Base-by-base conservation (phyloP, 1,140 invertebrate species). In the Eumeta japonica region DNA sequence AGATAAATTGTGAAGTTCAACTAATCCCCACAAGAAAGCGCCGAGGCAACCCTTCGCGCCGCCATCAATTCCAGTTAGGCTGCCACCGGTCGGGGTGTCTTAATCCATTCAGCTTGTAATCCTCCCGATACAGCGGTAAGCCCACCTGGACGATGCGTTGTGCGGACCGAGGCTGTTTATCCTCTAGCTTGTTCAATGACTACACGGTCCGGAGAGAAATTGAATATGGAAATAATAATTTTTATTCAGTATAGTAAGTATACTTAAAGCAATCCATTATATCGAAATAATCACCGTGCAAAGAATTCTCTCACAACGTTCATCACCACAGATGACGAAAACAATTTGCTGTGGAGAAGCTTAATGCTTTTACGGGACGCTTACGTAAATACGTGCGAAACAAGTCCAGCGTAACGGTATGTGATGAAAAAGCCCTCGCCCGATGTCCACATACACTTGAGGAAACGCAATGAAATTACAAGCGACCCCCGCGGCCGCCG, bases 391-490 rank as follows among this genome's bases (percentile, higher is more conserved):
- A n/a, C n/a, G n/a, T n/a, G n/a, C n/a, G n/a, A n/a, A 46, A 50
- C 55, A 60, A 24, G 5, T 51, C 62, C 43, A 62, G 59, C 67
- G 63, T 61, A 61, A 68, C 56, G 64, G 67, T 67, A 72, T 72
- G 67, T 55, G 63, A 67, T 70, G 65, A 72, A 72, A 72, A 70
- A 70, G 59, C 56, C 57, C 55, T 55, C 47, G 28, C 12, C 28
- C 28, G 52, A 60, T 67, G 63, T 70, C 63, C 65, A 66, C 68
- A 58, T 52, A 65, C 65, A 67, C 67, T 73, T 70, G 68, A 70
- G 61, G 55, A 66, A 58, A 47, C 55, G 49, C 52, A 59, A 64
- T 63, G 63, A 62, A 64, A 73, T 72, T 72, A 72, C 62, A 50
- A 55, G 50, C 55, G 48, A 54, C 55, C 53, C 58, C 54, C 51